phyloP scores from a whole-genome alignment of 2,888 invertebrate genomes.

The Volucella inanis region DNA sequence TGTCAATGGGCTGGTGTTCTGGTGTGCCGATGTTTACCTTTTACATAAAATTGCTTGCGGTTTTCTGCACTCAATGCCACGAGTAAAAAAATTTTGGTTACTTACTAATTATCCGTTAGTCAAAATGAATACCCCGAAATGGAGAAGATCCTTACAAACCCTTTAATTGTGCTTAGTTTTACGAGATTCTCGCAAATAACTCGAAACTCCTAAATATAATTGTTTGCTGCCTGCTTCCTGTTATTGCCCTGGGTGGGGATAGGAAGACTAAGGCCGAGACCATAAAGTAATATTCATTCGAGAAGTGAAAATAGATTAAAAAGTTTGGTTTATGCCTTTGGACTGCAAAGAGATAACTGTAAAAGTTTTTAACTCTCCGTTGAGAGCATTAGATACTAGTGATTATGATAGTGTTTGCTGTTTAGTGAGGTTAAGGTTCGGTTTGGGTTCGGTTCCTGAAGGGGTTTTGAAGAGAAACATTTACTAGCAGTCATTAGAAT shows the following conservation, averaged over 20 bases:
- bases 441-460: not conserved
- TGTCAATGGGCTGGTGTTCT: conserved; percentile 37
- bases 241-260: not conserved
- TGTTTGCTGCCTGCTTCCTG: conserved; percentile 50
- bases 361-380: conserved; percentile 53
- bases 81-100: conserved; percentile 21
- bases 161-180: conserved; percentile 54
- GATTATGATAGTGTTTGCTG: conserved; percentile 50
- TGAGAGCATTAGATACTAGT: conserved; percentile 10
- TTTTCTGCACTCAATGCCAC: conserved; percentile 43
- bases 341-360: conserved; percentile 63
- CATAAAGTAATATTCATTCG: conserved; percentile 57
- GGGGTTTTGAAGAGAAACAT: conserved; percentile 2
- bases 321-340: conserved; percentile 70
- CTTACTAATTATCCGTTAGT: conserved; percentile 70
- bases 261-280: not conserved
- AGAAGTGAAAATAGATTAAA: conserved; percentile 66
- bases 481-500: conserved; percentile 53
- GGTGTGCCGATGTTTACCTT: conserved; percentile 1
- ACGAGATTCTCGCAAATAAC: conserved; percentile 66
- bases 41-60: conserved; percentile 53
- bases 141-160: conserved; percentile 21
- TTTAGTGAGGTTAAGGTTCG: conserved; percentile 18
- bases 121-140: conserved; percentile 38
- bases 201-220: conserved; percentile 64